phyloP scores from a whole-genome alignment of 2,113 vertebrate species.

The Hippocampus mohnikei region DNA sequence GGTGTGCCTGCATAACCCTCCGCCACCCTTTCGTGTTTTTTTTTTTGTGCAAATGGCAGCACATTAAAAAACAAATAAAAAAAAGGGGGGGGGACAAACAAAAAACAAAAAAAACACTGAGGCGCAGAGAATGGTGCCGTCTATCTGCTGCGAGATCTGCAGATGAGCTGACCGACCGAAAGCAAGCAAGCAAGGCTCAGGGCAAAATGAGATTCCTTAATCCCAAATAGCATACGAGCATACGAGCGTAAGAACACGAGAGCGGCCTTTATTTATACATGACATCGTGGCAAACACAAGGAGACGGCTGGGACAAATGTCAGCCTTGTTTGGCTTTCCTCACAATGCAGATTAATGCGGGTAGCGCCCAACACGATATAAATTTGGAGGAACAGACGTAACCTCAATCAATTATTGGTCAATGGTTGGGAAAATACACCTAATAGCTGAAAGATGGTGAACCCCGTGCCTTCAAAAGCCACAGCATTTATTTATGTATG shows the following conservation, averaged over 20 bases:
- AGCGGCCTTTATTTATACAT: constrained; percentile 65
- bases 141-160: constrained; percentile 62
- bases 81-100: neutral
- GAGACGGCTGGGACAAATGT: constrained; percentile 61
- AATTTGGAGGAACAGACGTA: neutral
- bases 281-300: constrained; percentile 60
- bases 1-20: constrained; percentile 37
- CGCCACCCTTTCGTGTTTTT: constrained; percentile 15
- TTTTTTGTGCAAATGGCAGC: constrained; percentile 41
- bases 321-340: constrained; percentile 63
- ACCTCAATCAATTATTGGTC: constrained; percentile 37
- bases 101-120: constrained; percentile 36
- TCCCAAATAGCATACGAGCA: constrained; percentile 64
- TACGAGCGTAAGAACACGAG: constrained; percentile 48
- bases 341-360: constrained; percentile 60
- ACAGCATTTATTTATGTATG: too few species aligned
- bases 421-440: constrained; percentile 13
- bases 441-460: neutral
- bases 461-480: too few species aligned
- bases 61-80: constrained; percentile 20
- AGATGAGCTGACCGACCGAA: constrained; percentile 70
- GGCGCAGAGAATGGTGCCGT: constrained; percentile 24
- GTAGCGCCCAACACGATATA: neutral
- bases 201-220: constrained; percentile 68
- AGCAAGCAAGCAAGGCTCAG: constrained; percentile 62